Percentiles rank a stretch among this genome's conserved stretches.
Evolutionary conservation across 2,113 vertebrate genomes (phyloP).

Genomic region (Rhynchomys soricoides): DNA sequence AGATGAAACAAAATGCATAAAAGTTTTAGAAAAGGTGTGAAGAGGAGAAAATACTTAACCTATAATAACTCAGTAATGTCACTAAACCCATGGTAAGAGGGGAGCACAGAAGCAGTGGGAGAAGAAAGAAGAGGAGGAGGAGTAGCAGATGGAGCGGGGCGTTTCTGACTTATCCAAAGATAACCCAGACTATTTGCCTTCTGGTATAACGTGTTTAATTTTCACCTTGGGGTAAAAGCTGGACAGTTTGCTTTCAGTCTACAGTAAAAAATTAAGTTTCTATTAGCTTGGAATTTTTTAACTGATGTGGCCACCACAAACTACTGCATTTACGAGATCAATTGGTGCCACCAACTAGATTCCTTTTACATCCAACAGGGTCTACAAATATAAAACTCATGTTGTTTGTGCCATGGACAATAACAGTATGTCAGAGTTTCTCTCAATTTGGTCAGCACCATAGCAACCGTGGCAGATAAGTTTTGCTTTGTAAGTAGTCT

Average conservation of each 20-base stretch:
- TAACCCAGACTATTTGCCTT: background rate
- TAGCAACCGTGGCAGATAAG: background rate
- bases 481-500: background rate
- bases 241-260: background rate
- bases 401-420: background rate
- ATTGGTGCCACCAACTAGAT: background rate
- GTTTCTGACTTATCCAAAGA: background rate
- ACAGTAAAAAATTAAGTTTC: background rate
- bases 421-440: background rate
- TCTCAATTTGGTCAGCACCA: background rate
- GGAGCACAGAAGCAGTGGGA: background rate
- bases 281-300: background rate
- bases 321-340: background rate
- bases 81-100: background rate
- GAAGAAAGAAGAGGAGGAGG: background rate
- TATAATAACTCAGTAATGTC: background rate
- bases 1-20: background rate
- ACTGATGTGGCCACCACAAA: background rate
- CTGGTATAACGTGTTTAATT: background rate
- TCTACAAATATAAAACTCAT: background rate
- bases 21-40: background rate
- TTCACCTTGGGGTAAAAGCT: background rate
- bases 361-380: background rate
- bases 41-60: background rate
- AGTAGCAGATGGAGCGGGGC: no score